Percentiles rank a stretch among this genome's conserved stretches.
phyloP scores from a whole-genome alignment of 2,797 vertebrate genomes.

The Pseudomugil tenellus region DNA sequence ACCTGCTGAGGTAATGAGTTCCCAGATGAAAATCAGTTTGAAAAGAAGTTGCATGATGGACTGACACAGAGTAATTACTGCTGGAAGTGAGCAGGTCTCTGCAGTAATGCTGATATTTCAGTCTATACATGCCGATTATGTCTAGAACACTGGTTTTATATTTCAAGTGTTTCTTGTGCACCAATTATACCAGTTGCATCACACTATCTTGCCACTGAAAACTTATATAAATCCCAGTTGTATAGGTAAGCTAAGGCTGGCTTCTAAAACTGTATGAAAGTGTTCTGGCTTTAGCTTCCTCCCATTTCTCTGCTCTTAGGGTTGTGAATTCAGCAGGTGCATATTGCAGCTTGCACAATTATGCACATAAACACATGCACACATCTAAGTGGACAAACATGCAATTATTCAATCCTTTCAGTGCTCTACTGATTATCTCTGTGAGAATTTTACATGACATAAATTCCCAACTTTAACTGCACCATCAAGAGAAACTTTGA shows the following conservation, averaged over 20 bases:
- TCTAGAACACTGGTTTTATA: slow-evolving; percentile 1
- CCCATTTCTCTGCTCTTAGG: slow-evolving; percentile 1
- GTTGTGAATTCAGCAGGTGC: slow-evolving; percentile 28
- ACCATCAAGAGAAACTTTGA: slow-evolving; percentile 54
- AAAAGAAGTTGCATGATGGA: slow-evolving; percentile 28
- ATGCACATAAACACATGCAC: slow-evolving; percentile 43
- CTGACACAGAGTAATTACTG: slow-evolving; percentile 21
- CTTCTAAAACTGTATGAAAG: slow-evolving; percentile 13
- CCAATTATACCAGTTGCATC: neutral
- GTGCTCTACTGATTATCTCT: slow-evolving; percentile 32
- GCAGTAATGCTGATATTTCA: neutral
- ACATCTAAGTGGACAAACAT: slow-evolving; percentile 17
- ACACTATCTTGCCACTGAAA: neutral
- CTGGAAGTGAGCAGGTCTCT: slow-evolving; percentile 12
- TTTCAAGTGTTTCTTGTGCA: slow-evolving; percentile 5
- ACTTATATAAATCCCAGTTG: neutral
- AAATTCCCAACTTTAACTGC: slow-evolving; percentile 54
- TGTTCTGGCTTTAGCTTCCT: slow-evolving; percentile 11
- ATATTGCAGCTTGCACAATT: slow-evolving; percentile 56
- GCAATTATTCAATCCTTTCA: slow-evolving; percentile 25
- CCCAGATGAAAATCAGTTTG: slow-evolving; percentile 40
- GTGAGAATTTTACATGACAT: slow-evolving; percentile 48
- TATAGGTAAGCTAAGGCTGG: neutral
- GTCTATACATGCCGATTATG: neutral
- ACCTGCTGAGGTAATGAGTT: slow-evolving; percentile 53